phyloP scores from a whole-genome alignment of 2,888 invertebrate genomes.

The Oscheius sp. region DNA sequence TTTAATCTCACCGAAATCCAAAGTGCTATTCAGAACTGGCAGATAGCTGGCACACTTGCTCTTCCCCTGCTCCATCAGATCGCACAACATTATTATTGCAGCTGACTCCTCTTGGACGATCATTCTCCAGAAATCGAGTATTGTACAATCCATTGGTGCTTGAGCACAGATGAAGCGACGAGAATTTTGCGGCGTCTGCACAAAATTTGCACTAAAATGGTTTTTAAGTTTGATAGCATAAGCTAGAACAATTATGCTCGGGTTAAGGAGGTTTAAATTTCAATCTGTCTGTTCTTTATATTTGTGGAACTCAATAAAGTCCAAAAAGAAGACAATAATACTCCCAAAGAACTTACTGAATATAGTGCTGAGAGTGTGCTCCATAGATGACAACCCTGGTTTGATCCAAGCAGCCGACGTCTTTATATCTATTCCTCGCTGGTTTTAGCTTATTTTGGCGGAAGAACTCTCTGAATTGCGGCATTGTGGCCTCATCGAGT shows the following conservation, averaged over 20 bases:
- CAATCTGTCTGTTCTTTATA: no score
- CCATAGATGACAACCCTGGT: not conserved
- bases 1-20: not conserved
- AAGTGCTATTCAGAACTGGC: not conserved
- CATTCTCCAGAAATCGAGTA: slow-evolving; percentile 19
- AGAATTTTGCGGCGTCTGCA: not conserved
- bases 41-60: not conserved
- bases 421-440: not conserved
- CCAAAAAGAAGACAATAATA: no score
- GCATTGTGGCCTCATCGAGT: no score
- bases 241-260: no score
- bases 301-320: no score
- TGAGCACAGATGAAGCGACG: slow-evolving; percentile 22
- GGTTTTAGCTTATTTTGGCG: not conserved
- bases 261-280: no score
- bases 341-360: no score
- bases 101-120: slow-evolving; percentile 5
- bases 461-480: not conserved
- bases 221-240: no score
- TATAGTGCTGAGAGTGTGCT: not conserved
- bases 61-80: not conserved
- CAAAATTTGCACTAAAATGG: slow-evolving; percentile 23
- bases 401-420: slow-evolving; percentile 26
- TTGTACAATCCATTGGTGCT: not conserved
- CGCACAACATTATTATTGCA: slow-evolving; percentile 12